Conservation (phyloP, 1,140 invertebrate genomes). For the Drosophila asahinai region DNA sequence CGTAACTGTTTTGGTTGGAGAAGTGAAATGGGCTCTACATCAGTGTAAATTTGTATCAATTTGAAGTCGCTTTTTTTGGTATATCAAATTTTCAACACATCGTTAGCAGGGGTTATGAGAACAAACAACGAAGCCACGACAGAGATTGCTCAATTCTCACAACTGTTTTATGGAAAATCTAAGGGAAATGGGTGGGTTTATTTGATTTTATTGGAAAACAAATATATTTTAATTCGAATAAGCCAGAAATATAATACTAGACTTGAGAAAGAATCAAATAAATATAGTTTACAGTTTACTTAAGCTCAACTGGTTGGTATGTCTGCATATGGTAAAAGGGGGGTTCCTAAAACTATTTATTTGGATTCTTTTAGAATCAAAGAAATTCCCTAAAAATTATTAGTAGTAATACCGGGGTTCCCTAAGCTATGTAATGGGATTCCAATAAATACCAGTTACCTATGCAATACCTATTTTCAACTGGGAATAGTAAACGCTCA, state of each 20-base stretch:
- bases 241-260: no score
- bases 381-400: background rate
- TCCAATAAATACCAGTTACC: background rate
- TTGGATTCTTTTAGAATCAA: background rate
- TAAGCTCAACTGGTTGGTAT: no score
- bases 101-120: conserved; percentile 40
- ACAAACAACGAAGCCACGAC: background rate
- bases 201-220: background rate
- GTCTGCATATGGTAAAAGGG: background rate
- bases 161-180: background rate
- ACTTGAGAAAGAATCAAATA: background rate
- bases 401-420: background rate
- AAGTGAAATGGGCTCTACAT: conserved; percentile 17
- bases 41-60: conserved; percentile 69
- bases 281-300: no score
- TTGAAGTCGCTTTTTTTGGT: conserved; percentile 30
- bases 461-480: background rate
- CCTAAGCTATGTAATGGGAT: background rate
- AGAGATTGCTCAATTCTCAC: conserved; percentile 11
- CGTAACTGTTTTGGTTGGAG: conserved; percentile 44
- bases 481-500: background rate
- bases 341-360: background rate
- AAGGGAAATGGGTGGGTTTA: background rate
- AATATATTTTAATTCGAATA: background rate
- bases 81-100: conserved; percentile 69